Evolutionary conservation across 1,140 invertebrate genomes (phyloP), one percentile per base, ranked within the genome.

Genomic region (Eumeta japonica): DNA sequence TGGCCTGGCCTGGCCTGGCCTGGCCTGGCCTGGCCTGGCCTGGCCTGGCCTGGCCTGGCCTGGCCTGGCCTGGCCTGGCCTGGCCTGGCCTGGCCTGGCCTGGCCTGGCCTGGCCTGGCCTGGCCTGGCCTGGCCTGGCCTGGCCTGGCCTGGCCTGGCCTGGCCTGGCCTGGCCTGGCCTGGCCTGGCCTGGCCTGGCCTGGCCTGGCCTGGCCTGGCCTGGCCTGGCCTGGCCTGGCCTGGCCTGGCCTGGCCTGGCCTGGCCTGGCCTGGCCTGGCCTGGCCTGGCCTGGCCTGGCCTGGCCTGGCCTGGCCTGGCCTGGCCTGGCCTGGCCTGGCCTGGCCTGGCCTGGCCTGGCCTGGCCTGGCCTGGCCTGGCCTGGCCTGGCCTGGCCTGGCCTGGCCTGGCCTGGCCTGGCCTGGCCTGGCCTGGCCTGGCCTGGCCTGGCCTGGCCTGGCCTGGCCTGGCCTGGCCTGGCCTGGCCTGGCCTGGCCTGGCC

Each of bases 361-460:
- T 41, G 37, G 44, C 46, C 41, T 53, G 56, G 51, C 52, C 44
- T 52, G 48, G 32, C 39, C 50, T 52, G 55, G 50, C 52, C 50
- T 48, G 58, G 53, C 52, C 46, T 43, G 50, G 48, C 55, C 54
- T 48, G 55, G 46, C 50, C 44, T 55, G n/a, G 43, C 48, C 52
- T 54, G 52, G 52, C 52, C 50, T 52, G 52, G 52, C 52, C 50
- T 54, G 51, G 52, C 51, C 50, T 52, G 52, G 55, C 52, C 52
- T 57, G 55, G 55, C 52, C 41, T 52, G 55, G n/a, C n/a, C n/a
- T n/a, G n/a, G n/a, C n/a, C n/a, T n/a, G n/a, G n/a, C n/a, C n/a
- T n/a, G n/a, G n/a, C n/a, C n/a, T n/a, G n/a, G n/a, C n/a, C n/a
- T n/a, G n/a, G n/a, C n/a, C n/a, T 28, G n/a, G n/a, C n/a, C n/a